These are phyloP conservation scores for Thamnophis elegans DNA, from an alignment of 2,797 vertebrate genomes.

Conservation along the genomic window DNA sequence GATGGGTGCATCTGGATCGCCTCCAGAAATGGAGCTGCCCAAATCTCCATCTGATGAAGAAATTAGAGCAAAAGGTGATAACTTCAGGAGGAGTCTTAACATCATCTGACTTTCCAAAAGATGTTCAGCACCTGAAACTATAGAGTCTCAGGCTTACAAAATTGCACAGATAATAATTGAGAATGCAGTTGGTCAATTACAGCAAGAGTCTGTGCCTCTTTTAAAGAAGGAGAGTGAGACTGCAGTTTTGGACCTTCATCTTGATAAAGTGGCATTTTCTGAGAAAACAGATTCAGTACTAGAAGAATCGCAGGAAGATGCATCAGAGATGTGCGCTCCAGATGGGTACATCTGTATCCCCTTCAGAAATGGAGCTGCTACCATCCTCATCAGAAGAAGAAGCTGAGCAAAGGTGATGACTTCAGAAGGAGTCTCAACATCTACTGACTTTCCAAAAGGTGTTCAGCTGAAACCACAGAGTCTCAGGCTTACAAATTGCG, in stretches of 20 bases:
- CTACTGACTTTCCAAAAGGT: not conserved
- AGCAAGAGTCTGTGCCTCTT: not conserved
- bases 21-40: not conserved
- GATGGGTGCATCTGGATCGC: not conserved
- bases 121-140: not conserved
- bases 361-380: not conserved
- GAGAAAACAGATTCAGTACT: conserved; percentile 42
- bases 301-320: conserved; percentile 6
- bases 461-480: not conserved
- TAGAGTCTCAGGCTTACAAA: not conserved
- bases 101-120: not conserved
- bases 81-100: not conserved
- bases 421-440: not conserved
- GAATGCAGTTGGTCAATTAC: not conserved
- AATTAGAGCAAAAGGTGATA: not conserved
- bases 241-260: conserved; percentile 44
- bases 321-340: not conserved
- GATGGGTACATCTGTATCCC: not conserved
- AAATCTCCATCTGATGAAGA: conserved; percentile 29
- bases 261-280: conserved; percentile 23
- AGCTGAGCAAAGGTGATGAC: not conserved
- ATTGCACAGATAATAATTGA: not conserved
- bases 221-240: not conserved
- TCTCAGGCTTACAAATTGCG: not conserved
- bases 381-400: conserved; percentile 21